Conservation (phyloP, 2,888 invertebrate species). For the Drosophila anomelani region DNA sequence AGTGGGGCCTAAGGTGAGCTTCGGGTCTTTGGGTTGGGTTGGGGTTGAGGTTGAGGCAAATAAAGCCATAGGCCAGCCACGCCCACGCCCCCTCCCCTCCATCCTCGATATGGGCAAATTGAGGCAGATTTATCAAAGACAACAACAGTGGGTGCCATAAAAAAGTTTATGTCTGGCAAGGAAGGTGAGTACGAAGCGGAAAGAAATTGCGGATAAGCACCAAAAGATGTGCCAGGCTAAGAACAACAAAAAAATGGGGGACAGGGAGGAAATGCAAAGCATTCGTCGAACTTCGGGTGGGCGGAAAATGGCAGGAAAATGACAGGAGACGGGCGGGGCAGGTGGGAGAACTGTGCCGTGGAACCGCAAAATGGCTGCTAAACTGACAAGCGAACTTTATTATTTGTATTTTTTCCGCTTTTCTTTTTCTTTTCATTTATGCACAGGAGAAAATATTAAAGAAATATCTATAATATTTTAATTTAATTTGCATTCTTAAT, state of each 20-base stretch:
- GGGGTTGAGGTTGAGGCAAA: constrained; percentile 48
- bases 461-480: neutral
- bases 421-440: constrained; percentile 28
- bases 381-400: constrained; percentile 84
- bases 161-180: constrained; percentile 81
- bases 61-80: constrained; percentile 75
- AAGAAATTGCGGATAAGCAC: constrained; percentile 79
- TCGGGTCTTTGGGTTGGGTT: neutral
- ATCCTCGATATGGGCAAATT: constrained; percentile 76
- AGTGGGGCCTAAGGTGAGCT: constrained; percentile 33
- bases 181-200: constrained; percentile 68
- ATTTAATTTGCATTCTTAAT: neutral
- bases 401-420: constrained; percentile 63
- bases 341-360: constrained; percentile 46
- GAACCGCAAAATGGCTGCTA: constrained; percentile 84
- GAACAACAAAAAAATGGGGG: neutral
- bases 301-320: constrained; percentile 29
- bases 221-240: constrained; percentile 57
- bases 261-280: constrained; percentile 57
- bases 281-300: constrained; percentile 54
- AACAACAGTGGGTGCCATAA: constrained; percentile 79
- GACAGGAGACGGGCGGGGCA: constrained; percentile 15
- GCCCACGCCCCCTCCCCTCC: constrained; percentile 18
- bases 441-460: neutral
- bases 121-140: constrained; percentile 82